phyloP scores from a whole-genome alignment of 2,113 vertebrate species.

The Spea multiplicata region DNA sequence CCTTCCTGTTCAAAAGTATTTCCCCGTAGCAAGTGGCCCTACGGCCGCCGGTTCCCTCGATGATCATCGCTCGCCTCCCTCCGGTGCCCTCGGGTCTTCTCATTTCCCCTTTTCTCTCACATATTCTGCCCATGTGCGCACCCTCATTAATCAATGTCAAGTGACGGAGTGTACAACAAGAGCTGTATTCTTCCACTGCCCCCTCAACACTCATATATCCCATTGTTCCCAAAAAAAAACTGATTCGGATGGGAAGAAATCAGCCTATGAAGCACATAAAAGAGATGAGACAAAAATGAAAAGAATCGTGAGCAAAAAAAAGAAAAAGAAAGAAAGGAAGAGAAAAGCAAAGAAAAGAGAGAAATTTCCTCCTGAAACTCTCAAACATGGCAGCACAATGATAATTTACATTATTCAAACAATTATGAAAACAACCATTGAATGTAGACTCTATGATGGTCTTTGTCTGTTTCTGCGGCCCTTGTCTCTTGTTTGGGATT shows the following conservation, averaged over 20 bases:
- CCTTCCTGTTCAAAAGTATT: constrained; percentile 40
- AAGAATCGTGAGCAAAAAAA: constrained; percentile 67
- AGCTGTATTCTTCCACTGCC: constrained; percentile 79
- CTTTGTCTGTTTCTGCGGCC: constrained; percentile 76
- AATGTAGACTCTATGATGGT: constrained; percentile 79
- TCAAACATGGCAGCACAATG: constrained; percentile 70
- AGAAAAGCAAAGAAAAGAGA: constrained; percentile 63
- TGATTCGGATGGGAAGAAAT: constrained; percentile 88
- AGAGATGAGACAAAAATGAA: constrained; percentile 84
- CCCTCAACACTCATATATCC: constrained; percentile 81
- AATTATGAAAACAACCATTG: constrained; percentile 87
- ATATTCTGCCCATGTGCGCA: constrained; percentile 83
- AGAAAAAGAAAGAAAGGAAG: constrained; percentile 48
- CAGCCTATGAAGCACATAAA: constrained; percentile 84
- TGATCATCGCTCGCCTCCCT: constrained; percentile 72
- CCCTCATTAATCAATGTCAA: constrained; percentile 92
- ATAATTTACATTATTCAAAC: constrained; percentile 92
- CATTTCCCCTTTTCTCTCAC: constrained; percentile 74
- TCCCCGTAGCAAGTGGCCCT: constrained; percentile 49
- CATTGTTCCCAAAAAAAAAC: constrained; percentile 75
- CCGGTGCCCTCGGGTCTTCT: constrained; percentile 74
- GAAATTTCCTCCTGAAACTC: constrained; percentile 75
- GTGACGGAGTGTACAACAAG: constrained; percentile 76
- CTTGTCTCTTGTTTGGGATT: constrained; percentile 87
- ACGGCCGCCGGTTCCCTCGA: constrained; percentile 53